A percentile compares a stretch with the other conserved stretches of the same genome.
These are phyloP conservation scores for Taphrorychus bicolor DNA, from an alignment of 2,888 invertebrate genomes.

Conservation along the genomic window DNA sequence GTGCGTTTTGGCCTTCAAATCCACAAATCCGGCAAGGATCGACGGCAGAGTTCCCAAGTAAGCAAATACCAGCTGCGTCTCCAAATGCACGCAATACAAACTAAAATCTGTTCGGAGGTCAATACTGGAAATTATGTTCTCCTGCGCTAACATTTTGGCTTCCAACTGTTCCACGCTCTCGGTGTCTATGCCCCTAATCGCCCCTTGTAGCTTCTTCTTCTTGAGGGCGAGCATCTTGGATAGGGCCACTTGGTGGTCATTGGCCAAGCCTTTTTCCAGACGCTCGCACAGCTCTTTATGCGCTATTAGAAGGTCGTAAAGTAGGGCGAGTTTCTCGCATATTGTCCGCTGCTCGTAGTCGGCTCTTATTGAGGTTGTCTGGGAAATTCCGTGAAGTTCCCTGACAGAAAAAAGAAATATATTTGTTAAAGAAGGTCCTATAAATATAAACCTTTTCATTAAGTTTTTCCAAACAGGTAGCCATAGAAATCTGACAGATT, in stretches of 20 bases:
- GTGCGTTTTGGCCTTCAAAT: constrained; percentile 64
- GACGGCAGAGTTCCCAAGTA: constrained; percentile 68
- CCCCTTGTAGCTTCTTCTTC: constrained; percentile 69
- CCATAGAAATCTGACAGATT: no score
- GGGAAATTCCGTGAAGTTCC: constrained; percentile 62
- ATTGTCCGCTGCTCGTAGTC: constrained; percentile 64
- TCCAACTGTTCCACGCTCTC: constrained; percentile 69
- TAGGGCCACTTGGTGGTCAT: constrained; percentile 68
- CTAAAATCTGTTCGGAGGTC: constrained; percentile 69
- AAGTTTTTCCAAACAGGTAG: no score
- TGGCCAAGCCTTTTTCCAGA: constrained; percentile 67
- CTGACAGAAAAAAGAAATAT: constrained; percentile 48
- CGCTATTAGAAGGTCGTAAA: constrained; percentile 64
- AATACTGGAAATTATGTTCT: constrained; percentile 68
- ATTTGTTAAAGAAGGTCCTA: background rate
- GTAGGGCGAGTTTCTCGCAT: constrained; percentile 63
- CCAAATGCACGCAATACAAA: constrained; percentile 68
- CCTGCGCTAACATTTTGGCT: constrained; percentile 69
- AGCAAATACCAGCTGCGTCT: constrained; percentile 68
- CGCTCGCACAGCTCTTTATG: constrained; percentile 68
- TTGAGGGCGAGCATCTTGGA: constrained; percentile 69
- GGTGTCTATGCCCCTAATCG: constrained; percentile 67
- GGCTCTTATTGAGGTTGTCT: constrained; percentile 63
- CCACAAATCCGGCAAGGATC: constrained; percentile 65
- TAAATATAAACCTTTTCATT: no score